A percentile compares a stretch with the other conserved stretches of the same genome.
Evolutionary conservation across 2,888 invertebrate genomes (phyloP).

Genomic region (Tillus elongatus): DNA sequence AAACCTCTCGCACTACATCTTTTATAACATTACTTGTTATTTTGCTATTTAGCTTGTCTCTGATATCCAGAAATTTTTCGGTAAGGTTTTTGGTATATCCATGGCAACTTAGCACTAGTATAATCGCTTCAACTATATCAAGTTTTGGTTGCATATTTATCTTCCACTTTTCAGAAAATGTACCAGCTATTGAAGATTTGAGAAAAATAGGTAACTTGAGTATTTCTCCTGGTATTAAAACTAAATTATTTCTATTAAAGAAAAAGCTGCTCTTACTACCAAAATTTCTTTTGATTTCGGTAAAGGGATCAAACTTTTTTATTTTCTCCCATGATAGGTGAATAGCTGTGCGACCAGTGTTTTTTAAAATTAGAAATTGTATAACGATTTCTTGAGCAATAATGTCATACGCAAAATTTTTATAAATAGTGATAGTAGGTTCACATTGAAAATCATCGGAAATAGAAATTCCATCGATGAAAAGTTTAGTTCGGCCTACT

Average conservation of each 20-base stretch:
- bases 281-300: conserved; percentile 15
- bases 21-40: conserved; percentile 19
- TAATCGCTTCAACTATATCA: conserved; percentile 36
- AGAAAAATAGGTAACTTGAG: conserved; percentile 45
- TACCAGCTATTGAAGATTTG: conserved; percentile 25
- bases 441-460: conserved; percentile 4
- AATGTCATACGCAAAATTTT: conserved; percentile 23
- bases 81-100: conserved; percentile 9
- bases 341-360: conserved; percentile 24
- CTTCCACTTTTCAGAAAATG: conserved; percentile 44
- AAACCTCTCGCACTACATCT: too few species aligned
- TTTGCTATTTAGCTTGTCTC: conserved; percentile 16
- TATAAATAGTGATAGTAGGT: conserved; percentile 13
- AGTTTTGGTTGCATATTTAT: conserved; percentile 41
- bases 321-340: conserved; percentile 24
- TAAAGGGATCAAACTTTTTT: conserved; percentile 34
- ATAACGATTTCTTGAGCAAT: conserved; percentile 15
- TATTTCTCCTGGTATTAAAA: conserved; percentile 46
- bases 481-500: too few species aligned
- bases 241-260: conserved; percentile 49
- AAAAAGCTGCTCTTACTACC: conserved; percentile 37
- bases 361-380: conserved; percentile 24
- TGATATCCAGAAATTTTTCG: conserved; percentile 28
- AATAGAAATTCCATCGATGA: too few species aligned
- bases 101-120: conserved; percentile 18